Evolutionary conservation across 2,888 invertebrate species (phyloP).

Genomic region (Chloromyia formosa): DNA sequence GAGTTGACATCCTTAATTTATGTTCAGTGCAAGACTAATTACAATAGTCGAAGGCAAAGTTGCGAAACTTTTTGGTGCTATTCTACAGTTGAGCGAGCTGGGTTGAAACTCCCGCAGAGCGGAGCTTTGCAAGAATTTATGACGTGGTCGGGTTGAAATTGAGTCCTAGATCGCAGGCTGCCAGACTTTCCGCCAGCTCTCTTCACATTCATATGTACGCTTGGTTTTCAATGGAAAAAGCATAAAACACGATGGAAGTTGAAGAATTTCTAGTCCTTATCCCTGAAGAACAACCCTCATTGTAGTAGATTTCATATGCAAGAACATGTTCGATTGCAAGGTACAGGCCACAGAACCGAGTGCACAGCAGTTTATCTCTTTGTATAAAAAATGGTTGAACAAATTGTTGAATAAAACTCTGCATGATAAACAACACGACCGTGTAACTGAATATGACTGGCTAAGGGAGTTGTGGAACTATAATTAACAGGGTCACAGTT

Average conservation of each 20-base stretch:
- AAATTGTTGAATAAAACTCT: slow-evolving; percentile 42
- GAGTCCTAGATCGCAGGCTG: slow-evolving; percentile 15
- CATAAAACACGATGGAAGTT: slow-evolving; percentile 10
- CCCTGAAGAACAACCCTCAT: not conserved
- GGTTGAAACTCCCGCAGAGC: slow-evolving; percentile 4
- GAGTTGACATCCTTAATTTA: slow-evolving; percentile 53
- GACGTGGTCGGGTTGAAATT: slow-evolving; percentile 36
- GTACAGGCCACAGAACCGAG: slow-evolving; percentile 14
- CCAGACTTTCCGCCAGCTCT: not conserved
- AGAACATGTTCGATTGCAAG: slow-evolving; percentile 13
- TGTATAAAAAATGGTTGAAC: slow-evolving; percentile 32
- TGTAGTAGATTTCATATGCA: not conserved
- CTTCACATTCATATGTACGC: not conserved
- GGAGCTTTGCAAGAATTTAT: slow-evolving; percentile 36
- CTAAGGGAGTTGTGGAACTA: not conserved
- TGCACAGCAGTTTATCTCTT: not conserved
- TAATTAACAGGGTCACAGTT: slow-evolving; percentile 3
- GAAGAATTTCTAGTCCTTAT: slow-evolving; percentile 1
- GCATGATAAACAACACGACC: slow-evolving; percentile 31
- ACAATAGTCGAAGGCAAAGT: slow-evolving; percentile 53
- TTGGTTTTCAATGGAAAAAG: not conserved
- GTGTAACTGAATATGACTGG: not conserved
- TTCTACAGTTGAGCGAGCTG: not conserved
- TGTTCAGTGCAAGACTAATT: slow-evolving; percentile 54
- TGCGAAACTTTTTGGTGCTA: slow-evolving; percentile 51